Base-by-base conservation (phyloP, 2,888 invertebrate species). In the Sesia bembeciformis region DNA sequence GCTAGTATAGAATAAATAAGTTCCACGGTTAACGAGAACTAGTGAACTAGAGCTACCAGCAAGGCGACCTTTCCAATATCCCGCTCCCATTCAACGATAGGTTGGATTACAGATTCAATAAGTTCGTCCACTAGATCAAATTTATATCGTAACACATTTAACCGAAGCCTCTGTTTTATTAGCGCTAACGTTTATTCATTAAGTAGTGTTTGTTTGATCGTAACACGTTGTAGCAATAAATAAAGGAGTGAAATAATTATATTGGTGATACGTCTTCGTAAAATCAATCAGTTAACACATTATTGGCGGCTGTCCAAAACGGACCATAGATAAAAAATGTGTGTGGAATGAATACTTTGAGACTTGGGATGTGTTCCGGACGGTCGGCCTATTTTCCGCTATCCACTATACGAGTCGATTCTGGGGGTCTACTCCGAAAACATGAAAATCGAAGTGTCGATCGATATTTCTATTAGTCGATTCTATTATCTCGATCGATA, bases 271-370 rank as follows among this genome's bases (percentile, higher is more conserved):
- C 61, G 59, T 66, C 65, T 68, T 67, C 65, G 68, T 72, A 65
- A 75, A 78, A 77, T 78, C 76, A 74, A 81, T 81, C 76, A 78
- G 74, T 68, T 68, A 65, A 68, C 70, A 70, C 68, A 66, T 53
- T 56, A 55, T 60, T 78, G 78, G 78, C 72, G 6, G 40, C 3
- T 40, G 49, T 66, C 78, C 78, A 78, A 69, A 59, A 60, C 60
- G 57, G 54, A 60, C 55, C 53, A 57, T 57, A 60, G 66, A 65
- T 62, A 64, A 70, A 70, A 72, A 73, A 66, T 69, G 70, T 66
- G 65, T 60, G 61, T 58, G 65, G 61, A 61, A 60, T 57, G 56
- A 56, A 54, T 57, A 54, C 55, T 54, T 59, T 55, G 39, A 52
- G 42, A 52, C 51, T 41, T 54, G 56, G 8, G 23, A 23, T 23